Evolutionary conservation across 2,797 vertebrate species (phyloP), one percentile per base, ranked within the genome.

Genomic region (Balearica regulorum): DNA sequence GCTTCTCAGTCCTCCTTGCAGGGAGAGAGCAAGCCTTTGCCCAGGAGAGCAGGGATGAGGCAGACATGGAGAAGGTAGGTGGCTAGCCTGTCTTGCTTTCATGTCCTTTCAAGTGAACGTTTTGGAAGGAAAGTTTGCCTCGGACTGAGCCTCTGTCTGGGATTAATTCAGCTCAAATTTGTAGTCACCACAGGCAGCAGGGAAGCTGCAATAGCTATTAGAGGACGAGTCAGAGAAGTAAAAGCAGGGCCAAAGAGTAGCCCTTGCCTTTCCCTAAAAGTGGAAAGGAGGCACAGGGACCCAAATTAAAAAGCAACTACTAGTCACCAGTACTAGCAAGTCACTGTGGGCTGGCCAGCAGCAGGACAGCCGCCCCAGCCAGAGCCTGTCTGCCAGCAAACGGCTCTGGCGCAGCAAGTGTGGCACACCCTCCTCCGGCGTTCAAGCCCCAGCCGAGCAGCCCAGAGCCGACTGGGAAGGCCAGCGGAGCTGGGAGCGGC

Each of bases 91-190:
- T 62, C 66, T 79, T 53, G 35, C 80, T 93, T 96, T 94, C 83
- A 78, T 44, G 80, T 70, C 43, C 86, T 89, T 94, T 96, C 84
- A 83, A 53, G 33, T 26, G 87, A 92, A 73, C 9, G 3, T 60
- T 93, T 93, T 85, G 87, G 90, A 96, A 96, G 58, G 55, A 89
- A 91, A 92, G 46, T 91, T 91, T 93, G 87, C 89, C 70, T 94
- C 76, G 29, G 70, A 94, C 60, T 41, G 70, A 96, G 91, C 37
- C 65, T 87, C 95, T 95, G 82, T 89, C 92, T 97, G 96, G 90
- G 82, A 96, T 96, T 95, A 96, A 96, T 97, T 97, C 94, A 96
- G 73, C 76, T 88, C 91, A 88, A 93, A 96, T 96, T 91, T 92
- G 93, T 95, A 92, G 94, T 95, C 91, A 93, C 91, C 64, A 0